These are phyloP conservation scores for Athene noctua DNA, from an alignment of 2,113 vertebrate genomes.

Conservation along the genomic window DNA sequence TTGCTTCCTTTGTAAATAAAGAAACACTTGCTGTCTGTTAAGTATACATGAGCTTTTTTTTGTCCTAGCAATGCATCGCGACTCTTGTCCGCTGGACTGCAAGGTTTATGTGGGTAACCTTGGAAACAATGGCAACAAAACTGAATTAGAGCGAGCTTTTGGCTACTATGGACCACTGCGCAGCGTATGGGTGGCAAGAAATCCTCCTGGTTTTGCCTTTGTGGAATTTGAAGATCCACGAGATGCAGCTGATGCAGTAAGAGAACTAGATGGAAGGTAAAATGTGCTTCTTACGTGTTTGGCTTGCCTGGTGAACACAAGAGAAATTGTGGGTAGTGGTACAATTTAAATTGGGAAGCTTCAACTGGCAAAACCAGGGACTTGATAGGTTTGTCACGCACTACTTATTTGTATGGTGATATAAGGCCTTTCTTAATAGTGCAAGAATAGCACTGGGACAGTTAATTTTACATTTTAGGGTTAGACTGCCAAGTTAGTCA, in stretches of 20 bases:
- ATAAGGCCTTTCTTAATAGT: rapidly evolving
- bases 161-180: constrained; percentile 96
- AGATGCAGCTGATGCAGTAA: constrained; percentile 96
- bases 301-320: not conserved
- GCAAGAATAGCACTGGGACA: no score
- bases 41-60: not conserved
- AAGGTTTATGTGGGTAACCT: constrained; percentile 99
- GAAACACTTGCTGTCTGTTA: not conserved
- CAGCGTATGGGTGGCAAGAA: constrained; percentile 96
- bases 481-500: not conserved
- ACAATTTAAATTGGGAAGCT: not conserved
- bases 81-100: constrained; percentile 94
- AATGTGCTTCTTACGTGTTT: not conserved
- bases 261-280: constrained; percentile 98
- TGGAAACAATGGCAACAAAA: constrained; percentile 98
- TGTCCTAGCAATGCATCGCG: constrained; percentile 84
- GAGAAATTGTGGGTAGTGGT: not conserved
- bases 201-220: constrained; percentile 96
- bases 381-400: rapidly evolving
- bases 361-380: not conserved
- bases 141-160: constrained; percentile 92
- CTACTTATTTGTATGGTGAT: rapidly evolving
- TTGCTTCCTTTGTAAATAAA: not conserved
- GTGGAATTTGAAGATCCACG: constrained; percentile 97
- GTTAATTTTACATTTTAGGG: not conserved